phyloP scores from a whole-genome alignment of 2,888 invertebrate species.

The Tromatobia lineatoria region DNA sequence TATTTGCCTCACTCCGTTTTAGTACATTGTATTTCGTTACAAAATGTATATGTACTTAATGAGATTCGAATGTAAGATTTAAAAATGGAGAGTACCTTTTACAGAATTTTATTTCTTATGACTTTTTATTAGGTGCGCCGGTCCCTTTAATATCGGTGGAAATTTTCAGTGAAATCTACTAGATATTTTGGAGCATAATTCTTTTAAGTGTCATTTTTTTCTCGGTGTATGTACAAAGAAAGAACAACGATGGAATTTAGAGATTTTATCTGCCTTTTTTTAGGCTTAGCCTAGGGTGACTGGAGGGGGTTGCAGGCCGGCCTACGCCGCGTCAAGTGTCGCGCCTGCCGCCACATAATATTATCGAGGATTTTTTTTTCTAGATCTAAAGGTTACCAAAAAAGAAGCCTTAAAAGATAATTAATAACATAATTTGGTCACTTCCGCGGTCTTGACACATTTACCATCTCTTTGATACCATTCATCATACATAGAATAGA shows the following conservation, averaged over 20 bases:
- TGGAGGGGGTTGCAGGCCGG: constrained; percentile 79
- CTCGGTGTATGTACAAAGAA: background rate
- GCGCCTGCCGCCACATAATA: constrained; percentile 54
- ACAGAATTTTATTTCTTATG: no score
- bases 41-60: no score
- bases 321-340: constrained; percentile 69
- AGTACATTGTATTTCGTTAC: no score
- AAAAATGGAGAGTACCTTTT: no score
- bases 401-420: background rate
- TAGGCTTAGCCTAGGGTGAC: constrained; percentile 77
- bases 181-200: no score
- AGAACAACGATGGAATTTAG: background rate
- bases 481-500: background rate
- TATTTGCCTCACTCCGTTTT: no score
- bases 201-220: no score
- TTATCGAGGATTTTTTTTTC: constrained; percentile 14
- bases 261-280: constrained; percentile 13
- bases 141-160: no score
- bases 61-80: no score
- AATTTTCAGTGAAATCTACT: no score
- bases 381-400: background rate
- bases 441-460: background rate
- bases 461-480: background rate
- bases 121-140: no score
- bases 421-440: background rate